Conservation (phyloP, 2,113 vertebrate genomes). For the Piprites chloris region DNA sequence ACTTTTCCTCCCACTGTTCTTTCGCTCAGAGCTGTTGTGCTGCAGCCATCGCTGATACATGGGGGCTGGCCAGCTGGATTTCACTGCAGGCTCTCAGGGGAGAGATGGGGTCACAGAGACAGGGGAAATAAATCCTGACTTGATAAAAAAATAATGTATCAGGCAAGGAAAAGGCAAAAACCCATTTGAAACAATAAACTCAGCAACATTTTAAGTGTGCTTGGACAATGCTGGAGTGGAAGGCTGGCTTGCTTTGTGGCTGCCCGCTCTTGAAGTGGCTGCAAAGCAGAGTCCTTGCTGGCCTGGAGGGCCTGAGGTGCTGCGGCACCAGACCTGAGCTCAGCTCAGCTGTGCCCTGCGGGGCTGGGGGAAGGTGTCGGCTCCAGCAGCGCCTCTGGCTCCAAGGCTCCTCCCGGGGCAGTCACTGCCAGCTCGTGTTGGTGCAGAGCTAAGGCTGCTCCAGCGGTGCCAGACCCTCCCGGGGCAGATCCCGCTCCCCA, state of each 20-base stretch:
- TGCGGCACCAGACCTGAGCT: neutral
- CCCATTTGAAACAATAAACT: neutral
- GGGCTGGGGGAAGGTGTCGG: neutral
- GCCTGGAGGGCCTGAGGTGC: neutral
- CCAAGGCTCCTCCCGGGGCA: neutral
- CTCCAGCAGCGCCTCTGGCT: neutral
- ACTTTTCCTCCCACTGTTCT: neutral
- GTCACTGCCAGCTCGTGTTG: neutral
- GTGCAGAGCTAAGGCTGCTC: neutral
- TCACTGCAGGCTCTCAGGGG: neutral
- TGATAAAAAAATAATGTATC: neutral
- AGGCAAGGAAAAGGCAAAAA: neutral
- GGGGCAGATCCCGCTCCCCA: neutral
- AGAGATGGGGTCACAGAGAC: neutral
- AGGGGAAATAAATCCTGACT: neutral
- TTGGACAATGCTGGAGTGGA: neutral
- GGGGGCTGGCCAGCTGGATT: neutral
- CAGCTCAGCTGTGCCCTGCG: neutral
- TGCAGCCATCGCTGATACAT: neutral
- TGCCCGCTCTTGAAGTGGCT: neutral
- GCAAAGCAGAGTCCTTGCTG: neutral
- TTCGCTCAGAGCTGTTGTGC: neutral
- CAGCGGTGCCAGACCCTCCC: accelerated
- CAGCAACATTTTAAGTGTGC: neutral
- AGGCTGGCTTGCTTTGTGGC: neutral